Base-by-base conservation (phyloP, 2,888 invertebrate genomes). In the Caenorhabditis sulstoni region DNA sequence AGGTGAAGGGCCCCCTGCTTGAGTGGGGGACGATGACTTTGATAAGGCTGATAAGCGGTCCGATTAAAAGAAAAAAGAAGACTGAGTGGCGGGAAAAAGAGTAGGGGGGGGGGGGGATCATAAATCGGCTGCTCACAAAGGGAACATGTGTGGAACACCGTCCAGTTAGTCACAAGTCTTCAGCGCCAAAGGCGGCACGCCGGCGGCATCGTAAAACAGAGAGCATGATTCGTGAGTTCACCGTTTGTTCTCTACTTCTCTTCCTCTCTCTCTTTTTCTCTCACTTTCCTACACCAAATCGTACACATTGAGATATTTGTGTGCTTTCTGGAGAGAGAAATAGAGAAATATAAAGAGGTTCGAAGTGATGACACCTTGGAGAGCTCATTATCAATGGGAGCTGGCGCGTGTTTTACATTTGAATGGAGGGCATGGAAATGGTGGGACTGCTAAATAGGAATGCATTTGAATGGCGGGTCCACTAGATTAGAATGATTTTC, bases 201-300 rank as follows among this genome's bases (percentile, higher is more conserved):
- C 22, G 22, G 49, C 49, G 49, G 49, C 49, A 49, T 49, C 49
- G 22, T 49, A 22, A 49, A 49, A 47, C 14, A n/a, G 8, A 14
- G 16, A 8, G 45, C 49, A 11, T 14, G 52, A 52, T 52, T 52
- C 52, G 52, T 52, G 52, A 52, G 52, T 11, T 1, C 29, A 52
- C 29, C 52, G 52, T 29, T 52, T 52, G 52, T 23, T 50, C 50
- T n/a, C n/a, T n/a, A n/a, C n/a, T n/a, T n/a, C n/a, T n/a, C n/a
- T n/a, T n/a, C n/a, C 29, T 29, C 29, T 29, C 29, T 7, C 29
- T 29, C 29, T 5, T 7, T 29, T 3, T 29, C 4, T 29, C 7
- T 29, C 29, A 29, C 29, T 29, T 3, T 29, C 5, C n/a, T 23
- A 14, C n/a, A 8, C 23, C 22, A 29, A 52, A 52, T 23, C 52